These are phyloP conservation scores for Caerostris darwini DNA, from an alignment of 1,140 invertebrate species.

Conservation along the genomic window DNA sequence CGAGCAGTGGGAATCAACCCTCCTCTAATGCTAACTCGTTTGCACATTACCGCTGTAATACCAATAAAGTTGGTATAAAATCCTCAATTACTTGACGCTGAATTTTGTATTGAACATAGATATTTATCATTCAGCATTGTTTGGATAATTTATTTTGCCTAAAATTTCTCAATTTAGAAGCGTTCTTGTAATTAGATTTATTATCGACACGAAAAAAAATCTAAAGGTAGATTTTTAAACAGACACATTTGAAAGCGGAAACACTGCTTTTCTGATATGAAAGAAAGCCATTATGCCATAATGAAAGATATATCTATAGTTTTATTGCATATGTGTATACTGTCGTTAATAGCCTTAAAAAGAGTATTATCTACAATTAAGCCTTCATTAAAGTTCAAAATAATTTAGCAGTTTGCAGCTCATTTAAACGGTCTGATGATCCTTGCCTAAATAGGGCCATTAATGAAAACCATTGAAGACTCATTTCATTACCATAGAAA, in stretches of 20 bases:
- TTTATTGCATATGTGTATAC: neutral
- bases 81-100: too few relatives aligned
- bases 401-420: conserved; percentile 10
- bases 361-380: neutral
- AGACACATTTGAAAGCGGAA: neutral
- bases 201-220: too few relatives aligned
- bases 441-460: neutral
- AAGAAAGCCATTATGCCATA: neutral
- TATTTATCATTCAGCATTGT: too few relatives aligned
- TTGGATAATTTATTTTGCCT: too few relatives aligned
- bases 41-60: too few relatives aligned
- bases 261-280: neutral
- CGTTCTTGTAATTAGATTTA: too few relatives aligned
- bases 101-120: too few relatives aligned
- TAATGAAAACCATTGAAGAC: conserved; percentile 28
- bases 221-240: too few relatives aligned
- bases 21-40: too few relatives aligned
- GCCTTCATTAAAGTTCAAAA: neutral
- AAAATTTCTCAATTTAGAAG: too few relatives aligned
- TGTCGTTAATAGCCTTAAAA: neutral
- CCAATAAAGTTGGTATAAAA: too few relatives aligned
- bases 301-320: neutral
- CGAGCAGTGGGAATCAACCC: too few relatives aligned
- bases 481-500: conserved; percentile 43
- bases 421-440: conserved; percentile 18